Base-by-base conservation (phyloP, 2,888 invertebrate genomes). In the Steinernema scapterisci region DNA sequence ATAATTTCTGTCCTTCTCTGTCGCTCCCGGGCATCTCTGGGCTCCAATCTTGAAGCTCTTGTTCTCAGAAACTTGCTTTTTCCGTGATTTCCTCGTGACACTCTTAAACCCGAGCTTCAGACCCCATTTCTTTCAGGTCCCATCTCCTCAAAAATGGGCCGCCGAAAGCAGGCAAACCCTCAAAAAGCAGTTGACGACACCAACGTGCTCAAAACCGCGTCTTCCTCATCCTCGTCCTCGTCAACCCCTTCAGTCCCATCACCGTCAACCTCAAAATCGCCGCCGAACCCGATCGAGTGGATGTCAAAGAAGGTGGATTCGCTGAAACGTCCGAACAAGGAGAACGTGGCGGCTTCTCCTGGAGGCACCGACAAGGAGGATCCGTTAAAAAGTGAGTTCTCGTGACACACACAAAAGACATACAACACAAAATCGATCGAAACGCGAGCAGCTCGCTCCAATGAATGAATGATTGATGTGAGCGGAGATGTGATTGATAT, bases 401-500 rank as follows among this genome's bases (percentile, higher is more conserved):
- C 31, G 63, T 16, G 13, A 23, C 16, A n/a, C 21, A 19, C 23
- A 21, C 27, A 27, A 63, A 63, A 25, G 63, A 63, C 63, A 38
- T 38, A 38, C 38, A 38, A 38, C n/a, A n/a, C n/a, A n/a, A 9
- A 63, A 63, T 63, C 63, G 63, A 63, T 63, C 31, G 38, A 38
- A 38, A 38, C 38, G 48, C 48, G 63, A 63, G 63, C 63, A 38
- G 31, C 63, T 25, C 63, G 63, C 63, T 63, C 63, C 63, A 63
- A 25, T 25, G 63, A 63, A 63, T 63, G 63, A 63, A 63, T 63
- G 63, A 63, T 63, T 63, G 63, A 63, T 63, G 63, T 63, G 63
- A 63, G 63, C 63, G 63, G 63, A 63, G 63, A 63, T 63, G 63
- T 63, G 63, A 63, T 63, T 63, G 63, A 63, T 63, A 63, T 63